Base-by-base conservation (phyloP, 2,113 vertebrate genomes). In the Prunella himalayana region DNA sequence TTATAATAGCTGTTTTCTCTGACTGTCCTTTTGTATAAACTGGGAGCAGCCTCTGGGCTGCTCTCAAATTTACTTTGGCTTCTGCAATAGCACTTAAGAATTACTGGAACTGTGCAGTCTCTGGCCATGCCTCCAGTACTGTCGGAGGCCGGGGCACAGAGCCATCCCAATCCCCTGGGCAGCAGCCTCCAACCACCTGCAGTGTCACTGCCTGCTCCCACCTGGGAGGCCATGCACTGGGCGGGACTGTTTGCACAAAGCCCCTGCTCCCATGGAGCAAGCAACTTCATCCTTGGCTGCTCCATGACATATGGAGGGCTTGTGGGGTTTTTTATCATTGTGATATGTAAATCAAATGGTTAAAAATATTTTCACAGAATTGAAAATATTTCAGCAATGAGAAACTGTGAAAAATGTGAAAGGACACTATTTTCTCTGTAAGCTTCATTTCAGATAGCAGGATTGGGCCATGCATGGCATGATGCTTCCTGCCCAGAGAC, bases 41-140 rank as follows among this genome's bases (percentile, higher is more conserved):
- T 66, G 54, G 64, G 82, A 96, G 80, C 92, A 90, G 80, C 92
- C 86, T 83, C 60, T 83, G 65, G 88, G 92, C 72, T 78, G 69
- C 94, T 94, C 90, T 90, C 45, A 88, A 81, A 95, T 94, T 96
- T 95, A 86, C 86, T 95, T 94, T 86, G 86, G 92, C 92, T 94
- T 88, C 88, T 90, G 65, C 77, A 93, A 71, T 39, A 78, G 76
- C 69, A 90, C 79, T 88, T 95, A 95, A 75, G 90, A 75, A 86
- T 97, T 88, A 83, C 93, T 86, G 94, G 92, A 95, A 93, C 56
- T 42, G 41, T 45, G 31, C 25, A 75, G 60, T 44, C 57, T 60
- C 76, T 50, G 56, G 79, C 88, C 72, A 70, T 80, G 85, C 47
- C 51, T 56, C 54, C 33, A 15, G 42, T 35, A 28, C 45, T 3